Evolutionary conservation across 64 coral and sea anemone species (phyloP).

Genomic region (Astreopora myriophthalma): DNA sequence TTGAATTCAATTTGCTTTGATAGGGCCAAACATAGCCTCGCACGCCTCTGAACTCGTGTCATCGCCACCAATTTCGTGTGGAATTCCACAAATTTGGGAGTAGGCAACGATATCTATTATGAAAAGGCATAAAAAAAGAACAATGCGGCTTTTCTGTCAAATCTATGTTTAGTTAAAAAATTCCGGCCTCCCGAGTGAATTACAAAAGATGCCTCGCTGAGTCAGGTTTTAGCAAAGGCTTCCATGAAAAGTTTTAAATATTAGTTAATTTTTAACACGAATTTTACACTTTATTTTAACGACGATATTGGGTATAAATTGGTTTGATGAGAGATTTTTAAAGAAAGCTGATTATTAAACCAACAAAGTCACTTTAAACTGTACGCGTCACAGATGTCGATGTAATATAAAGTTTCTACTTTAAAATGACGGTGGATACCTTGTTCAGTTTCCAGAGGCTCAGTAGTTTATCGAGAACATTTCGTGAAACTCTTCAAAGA

Average conservation of each 20-base stretch:
- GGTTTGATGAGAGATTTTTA: not conserved
- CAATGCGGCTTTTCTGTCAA: not conserved
- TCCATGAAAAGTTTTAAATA: not conserved
- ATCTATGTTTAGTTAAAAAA: not conserved
- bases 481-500: too few species aligned
- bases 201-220: not conserved
- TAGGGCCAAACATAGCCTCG: not conserved
- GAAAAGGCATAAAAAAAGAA: not conserved
- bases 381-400: not conserved
- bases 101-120: not conserved
- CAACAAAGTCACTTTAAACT: not conserved
- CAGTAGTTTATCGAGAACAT: too few species aligned
- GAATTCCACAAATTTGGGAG: constrained; percentile 10
- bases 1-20: not conserved
- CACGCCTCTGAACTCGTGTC: not conserved
- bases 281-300: not conserved
- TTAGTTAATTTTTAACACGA: not conserved
- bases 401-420: not conserved
- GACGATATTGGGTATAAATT: not conserved
- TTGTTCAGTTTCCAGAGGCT: not conserved
- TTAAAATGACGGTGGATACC: not conserved
- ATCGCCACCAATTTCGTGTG: not conserved
- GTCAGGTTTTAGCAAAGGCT: not conserved
- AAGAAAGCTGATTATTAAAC: not conserved
- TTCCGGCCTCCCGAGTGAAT: not conserved